Base-by-base conservation (phyloP, 2,888 invertebrate genomes). In the Ophion costatus region DNA sequence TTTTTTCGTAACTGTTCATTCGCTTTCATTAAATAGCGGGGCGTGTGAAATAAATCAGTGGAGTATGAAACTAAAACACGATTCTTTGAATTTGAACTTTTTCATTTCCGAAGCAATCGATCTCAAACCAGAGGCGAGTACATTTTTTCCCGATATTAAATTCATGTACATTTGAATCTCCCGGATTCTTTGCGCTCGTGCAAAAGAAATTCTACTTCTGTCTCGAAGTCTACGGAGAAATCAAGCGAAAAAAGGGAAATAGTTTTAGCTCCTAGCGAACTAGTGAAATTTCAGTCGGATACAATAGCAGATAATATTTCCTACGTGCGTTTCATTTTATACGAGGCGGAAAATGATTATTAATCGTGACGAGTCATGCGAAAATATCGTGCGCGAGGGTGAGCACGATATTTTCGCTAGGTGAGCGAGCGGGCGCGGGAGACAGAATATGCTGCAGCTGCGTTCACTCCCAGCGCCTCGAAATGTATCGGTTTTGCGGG, bases 301-400 rank as follows among this genome's bases (percentile, higher is more conserved):
- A 20, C n/a, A 42, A n/a, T n/a, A 57, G n/a, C 20, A 67, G 51
- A n/a, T 24, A 73, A n/a, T 38, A n/a, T 56, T 61, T 75, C 76
- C 61, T 79, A 66, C 14, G 63, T 63, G 66, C 71, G 80, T 80
- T 75, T 61, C 51, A 82, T 82, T 85, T 76, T 73, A 76, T 80
- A 56, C 71, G 61, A 61, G 64, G 59, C 38, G 56, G 63, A 82
- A 82, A 85, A 85, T 80, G 63, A 80, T 85, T 85, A 80, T 85
- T 80, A 85, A 80, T 85, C 67, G 76, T 80, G 82, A 82, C 82
- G 80, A 82, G 85, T 82, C 85, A 82, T 82, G 85, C 85, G 80
- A 85, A 80, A 82, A 74, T 80, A 77, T 80, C 73, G 66, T 61
- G 59, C 66, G 29, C 64, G 11, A 56, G 42, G 20, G 20, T 22